Conservation (phyloP, 2,113 vertebrate species). For the Cyanoliseus patagonus region DNA sequence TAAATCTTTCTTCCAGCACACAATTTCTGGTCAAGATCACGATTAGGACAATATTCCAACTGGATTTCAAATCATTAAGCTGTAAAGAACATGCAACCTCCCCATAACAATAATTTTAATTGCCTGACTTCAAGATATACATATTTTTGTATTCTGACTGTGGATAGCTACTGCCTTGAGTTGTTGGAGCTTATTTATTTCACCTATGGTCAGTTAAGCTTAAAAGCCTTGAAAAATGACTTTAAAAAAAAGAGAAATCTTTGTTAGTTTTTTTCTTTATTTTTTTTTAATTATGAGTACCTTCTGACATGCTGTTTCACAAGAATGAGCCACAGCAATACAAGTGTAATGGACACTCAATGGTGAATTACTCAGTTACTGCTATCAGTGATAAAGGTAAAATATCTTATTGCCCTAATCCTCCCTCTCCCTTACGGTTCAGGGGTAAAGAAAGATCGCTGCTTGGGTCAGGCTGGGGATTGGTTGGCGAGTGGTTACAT, state of each 20-base stretch:
- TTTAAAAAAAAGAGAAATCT: background rate
- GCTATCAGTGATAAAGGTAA: background rate
- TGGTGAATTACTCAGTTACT: background rate
- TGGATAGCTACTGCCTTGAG: background rate
- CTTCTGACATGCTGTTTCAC: background rate
- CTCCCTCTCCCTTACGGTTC: background rate
- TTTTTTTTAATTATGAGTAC: background rate
- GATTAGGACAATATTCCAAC: slow-evolving; percentile 42
- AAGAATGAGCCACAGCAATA: background rate
- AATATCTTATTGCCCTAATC: background rate
- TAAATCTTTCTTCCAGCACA: background rate
- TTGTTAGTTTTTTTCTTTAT: background rate
- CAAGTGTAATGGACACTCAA: background rate
- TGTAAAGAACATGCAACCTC: background rate
- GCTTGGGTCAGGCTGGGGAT: background rate
- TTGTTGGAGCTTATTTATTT: background rate
- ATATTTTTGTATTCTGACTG: background rate
- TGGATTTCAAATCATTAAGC: background rate
- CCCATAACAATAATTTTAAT: background rate
- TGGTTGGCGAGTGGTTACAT: background rate
- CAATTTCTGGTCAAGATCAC: background rate
- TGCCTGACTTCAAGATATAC: background rate
- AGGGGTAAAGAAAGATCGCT: background rate
- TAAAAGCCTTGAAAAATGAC: background rate
- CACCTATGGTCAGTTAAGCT: background rate